Base-by-base conservation (phyloP, 2,113 vertebrate species). In the Ctenomys sociabilis region DNA sequence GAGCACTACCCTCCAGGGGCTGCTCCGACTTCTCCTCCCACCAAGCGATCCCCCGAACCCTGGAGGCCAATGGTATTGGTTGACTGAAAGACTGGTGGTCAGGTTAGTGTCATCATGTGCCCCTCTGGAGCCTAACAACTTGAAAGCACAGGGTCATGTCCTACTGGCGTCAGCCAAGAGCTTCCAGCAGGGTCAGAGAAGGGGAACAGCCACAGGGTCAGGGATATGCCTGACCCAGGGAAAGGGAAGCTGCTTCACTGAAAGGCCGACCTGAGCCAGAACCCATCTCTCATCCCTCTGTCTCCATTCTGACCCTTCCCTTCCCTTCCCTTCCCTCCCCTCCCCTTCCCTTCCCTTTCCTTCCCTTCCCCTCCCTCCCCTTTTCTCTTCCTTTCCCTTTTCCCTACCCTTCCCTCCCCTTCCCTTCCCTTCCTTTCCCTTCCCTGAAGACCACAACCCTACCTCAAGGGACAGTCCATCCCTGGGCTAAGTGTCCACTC, bases 1-100 rank as follows among this genome's bases (percentile, higher is more conserved):
- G 21, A 82, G 9, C 10, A n/a, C 17, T 5, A 22, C 32, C 37
- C 43, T 63, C 61, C 32, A 12, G 0, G 3, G 14, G 52, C 35
- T n/a, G 54, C 77, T 61, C 4, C 14, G 66, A 70, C 40, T 66
- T 10, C 1, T 26, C 45, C n/a, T 78, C 4, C 35, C 73, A 4
- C 7, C 2, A 0, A 57, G 43, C 22, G 9, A 32, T 24, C 35
- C n/a, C 28, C 86, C 45, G 40, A 43, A 26, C 22, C 30, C 40
- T 35, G 37, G 37, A 37, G 28, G 16, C 32, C 78, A 64, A 70
- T 52, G 40, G 8, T 1, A 21, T 24, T 35, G 64, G 57, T 19
- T 54, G 75, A 85, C 45, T 66, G 73, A 59, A 35, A 16, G n/a
- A 80, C 66, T 63, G 40, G 13, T 28, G 52, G 7, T 26, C 12